A percentile compares a stretch with the other conserved stretches of the same genome.
phyloP scores from a whole-genome alignment of 2,797 vertebrate genomes.

The Lateolabrax maculatus region DNA sequence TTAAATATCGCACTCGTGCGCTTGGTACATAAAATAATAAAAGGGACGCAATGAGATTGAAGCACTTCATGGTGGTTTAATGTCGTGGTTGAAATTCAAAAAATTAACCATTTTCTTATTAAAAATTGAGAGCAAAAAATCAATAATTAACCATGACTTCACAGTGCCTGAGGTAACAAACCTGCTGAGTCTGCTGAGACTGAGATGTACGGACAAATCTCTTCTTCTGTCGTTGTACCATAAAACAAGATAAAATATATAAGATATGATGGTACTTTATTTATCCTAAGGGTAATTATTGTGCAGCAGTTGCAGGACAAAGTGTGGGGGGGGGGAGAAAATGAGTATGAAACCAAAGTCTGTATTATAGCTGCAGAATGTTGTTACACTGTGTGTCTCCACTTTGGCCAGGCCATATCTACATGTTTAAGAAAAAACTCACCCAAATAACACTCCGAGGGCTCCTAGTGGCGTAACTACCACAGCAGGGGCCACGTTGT shows the following conservation, averaged over 20 bases:
- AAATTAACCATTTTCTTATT: background rate
- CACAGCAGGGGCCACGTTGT: constrained; percentile 94
- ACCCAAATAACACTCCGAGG: constrained; percentile 98
- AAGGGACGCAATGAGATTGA: background rate
- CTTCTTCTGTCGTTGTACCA: too few relatives aligned
- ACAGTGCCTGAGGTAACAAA: background rate
- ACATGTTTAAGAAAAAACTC: constrained; percentile 61
- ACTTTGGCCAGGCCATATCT: background rate
- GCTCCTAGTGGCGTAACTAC: constrained; percentile 96
- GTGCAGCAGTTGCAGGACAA: too few relatives aligned
- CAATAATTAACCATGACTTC: background rate
- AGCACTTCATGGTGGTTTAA: background rate
- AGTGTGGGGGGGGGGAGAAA: too few relatives aligned
- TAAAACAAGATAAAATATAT: too few relatives aligned
- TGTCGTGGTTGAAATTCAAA: background rate
- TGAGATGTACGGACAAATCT: background rate
- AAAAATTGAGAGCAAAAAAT: background rate
- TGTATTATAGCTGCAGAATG: background rate
- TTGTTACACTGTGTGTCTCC: background rate
- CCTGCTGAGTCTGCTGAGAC: background rate
- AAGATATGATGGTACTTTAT: too few relatives aligned
- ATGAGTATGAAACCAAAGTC: too few relatives aligned
- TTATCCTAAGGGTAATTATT: too few relatives aligned
- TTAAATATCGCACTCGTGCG: background rate
- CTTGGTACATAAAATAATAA: background rate